phyloP scores from a whole-genome alignment of 2,888 invertebrate genomes.

The Aporophyla nigra region DNA sequence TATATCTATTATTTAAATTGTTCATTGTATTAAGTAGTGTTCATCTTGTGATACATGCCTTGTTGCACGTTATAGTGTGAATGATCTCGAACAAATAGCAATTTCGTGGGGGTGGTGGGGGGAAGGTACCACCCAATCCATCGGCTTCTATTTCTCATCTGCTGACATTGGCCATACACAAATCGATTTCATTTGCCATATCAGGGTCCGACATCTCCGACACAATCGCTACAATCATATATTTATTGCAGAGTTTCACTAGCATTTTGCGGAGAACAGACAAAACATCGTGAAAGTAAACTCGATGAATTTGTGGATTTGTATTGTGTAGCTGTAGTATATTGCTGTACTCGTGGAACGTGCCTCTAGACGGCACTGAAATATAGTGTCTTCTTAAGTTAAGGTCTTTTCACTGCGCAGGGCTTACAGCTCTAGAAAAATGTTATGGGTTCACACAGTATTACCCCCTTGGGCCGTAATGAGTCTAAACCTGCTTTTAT shows the following conservation, averaged over 20 bases:
- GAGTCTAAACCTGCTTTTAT: constrained; percentile 45
- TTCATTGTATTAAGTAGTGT: constrained; percentile 21
- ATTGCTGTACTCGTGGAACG: constrained; percentile 28
- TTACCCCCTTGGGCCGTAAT: constrained; percentile 47
- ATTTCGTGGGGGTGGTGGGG: constrained; percentile 26
- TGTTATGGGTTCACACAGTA: constrained; percentile 45
- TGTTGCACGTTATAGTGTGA: constrained; percentile 1
- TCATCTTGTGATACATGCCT: constrained; percentile 32
- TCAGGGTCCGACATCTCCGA: constrained; percentile 59
- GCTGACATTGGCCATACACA: constrained; percentile 54
- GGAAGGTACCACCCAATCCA: not conserved
- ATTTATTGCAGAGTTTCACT: constrained; percentile 22
- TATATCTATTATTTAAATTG: constrained; percentile 4
- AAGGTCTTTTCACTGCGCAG: constrained; percentile 35
- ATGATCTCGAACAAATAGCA: constrained; percentile 24
- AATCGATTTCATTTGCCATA: constrained; percentile 61
- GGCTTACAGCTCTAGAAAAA: constrained; percentile 41
- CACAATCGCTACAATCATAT: constrained; percentile 39
- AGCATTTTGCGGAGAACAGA: constrained; percentile 35
- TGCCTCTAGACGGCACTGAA: constrained; percentile 53
- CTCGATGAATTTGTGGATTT: constrained; percentile 36
- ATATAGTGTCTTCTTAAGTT: constrained; percentile 50
- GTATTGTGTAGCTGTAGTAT: constrained; percentile 18
- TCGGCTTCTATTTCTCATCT: constrained; percentile 16
- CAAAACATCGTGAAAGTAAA: constrained; percentile 34